phyloP scores from a whole-genome alignment of 2,113 vertebrate species.

The Capra hircus region DNA sequence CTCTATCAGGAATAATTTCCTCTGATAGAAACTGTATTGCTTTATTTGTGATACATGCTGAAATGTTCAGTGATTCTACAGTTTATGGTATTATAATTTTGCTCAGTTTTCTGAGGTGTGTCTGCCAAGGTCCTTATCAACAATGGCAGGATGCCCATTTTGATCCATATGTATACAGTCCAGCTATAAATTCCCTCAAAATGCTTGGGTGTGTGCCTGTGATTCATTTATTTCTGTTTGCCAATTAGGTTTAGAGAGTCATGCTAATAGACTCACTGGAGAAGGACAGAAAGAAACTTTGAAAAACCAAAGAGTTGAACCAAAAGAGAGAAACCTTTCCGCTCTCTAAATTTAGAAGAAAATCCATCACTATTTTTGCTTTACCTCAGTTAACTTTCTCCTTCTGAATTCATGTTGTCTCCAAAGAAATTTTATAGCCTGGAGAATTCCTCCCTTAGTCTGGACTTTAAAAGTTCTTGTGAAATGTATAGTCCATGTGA shows the following conservation, averaged over 20 bases:
- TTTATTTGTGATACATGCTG: constrained; percentile 40
- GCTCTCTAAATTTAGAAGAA: constrained; percentile 30
- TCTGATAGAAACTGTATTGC: constrained; percentile 1
- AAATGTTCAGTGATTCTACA: constrained; percentile 43
- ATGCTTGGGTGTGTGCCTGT: constrained; percentile 33
- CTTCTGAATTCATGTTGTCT: constrained; percentile 38
- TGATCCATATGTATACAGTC: constrained; percentile 49
- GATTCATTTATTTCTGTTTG: constrained; percentile 60
- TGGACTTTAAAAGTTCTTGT: constrained; percentile 45
- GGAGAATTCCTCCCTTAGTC: not conserved
- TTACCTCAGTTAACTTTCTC: constrained; percentile 54
- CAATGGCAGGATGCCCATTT: constrained; percentile 50
- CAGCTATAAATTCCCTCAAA: constrained; percentile 53
- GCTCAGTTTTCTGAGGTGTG: constrained; percentile 27
- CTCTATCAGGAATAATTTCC: constrained; percentile 30
- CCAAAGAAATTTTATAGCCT: not conserved
- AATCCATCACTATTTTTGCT: constrained; percentile 43
- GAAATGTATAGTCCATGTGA: constrained; percentile 10
- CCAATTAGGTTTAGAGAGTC: constrained; percentile 46
- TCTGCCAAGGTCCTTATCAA: constrained; percentile 42
- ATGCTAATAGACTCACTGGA: constrained; percentile 45
- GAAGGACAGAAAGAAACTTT: constrained; percentile 18
- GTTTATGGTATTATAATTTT: constrained; percentile 52
- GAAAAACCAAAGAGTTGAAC: not conserved
- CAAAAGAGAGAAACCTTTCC: not conserved